Conservation (phyloP, 2,888 invertebrate species). For the Molorchus minor region DNA sequence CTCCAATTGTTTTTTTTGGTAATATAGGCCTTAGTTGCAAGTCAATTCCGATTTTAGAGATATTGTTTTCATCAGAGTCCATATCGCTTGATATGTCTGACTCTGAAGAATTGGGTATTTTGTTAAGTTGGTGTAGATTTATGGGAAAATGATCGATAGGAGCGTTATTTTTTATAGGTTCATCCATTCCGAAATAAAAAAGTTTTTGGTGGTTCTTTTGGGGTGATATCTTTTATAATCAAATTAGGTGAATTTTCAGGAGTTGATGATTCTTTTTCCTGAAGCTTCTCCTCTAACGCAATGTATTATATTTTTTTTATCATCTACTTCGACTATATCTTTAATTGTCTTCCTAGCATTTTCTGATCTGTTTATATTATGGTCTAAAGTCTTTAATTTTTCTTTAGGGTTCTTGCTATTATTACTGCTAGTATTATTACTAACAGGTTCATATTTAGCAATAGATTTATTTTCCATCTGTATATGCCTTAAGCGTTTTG, state of each 20-base stretch:
- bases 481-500: constrained; percentile 53
- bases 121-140: constrained; percentile 41
- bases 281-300: constrained; percentile 66
- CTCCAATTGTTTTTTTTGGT: constrained; percentile 79
- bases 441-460: constrained; percentile 22
- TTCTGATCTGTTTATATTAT: constrained; percentile 58
- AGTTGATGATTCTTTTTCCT: constrained; percentile 71
- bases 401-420: constrained; percentile 59
- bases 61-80: constrained; percentile 53
- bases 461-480: constrained; percentile 37
- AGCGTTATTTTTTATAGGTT: constrained; percentile 47
- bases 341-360: constrained; percentile 66
- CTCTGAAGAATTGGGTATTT: constrained; percentile 62
- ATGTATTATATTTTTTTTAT: constrained; percentile 62
- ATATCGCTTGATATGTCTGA: constrained; percentile 69
- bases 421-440: constrained; percentile 56
- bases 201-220: constrained; percentile 63
- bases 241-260: constrained; percentile 69
- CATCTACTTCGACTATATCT: constrained; percentile 64
- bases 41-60: constrained; percentile 70
- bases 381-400: constrained; percentile 63
- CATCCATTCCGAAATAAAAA: constrained; percentile 86
- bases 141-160: constrained; percentile 45
- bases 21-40: constrained; percentile 79
- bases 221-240: constrained; percentile 42